phyloP scores from a whole-genome alignment of 2,888 invertebrate species.

The Strigamia maritima region DNA sequence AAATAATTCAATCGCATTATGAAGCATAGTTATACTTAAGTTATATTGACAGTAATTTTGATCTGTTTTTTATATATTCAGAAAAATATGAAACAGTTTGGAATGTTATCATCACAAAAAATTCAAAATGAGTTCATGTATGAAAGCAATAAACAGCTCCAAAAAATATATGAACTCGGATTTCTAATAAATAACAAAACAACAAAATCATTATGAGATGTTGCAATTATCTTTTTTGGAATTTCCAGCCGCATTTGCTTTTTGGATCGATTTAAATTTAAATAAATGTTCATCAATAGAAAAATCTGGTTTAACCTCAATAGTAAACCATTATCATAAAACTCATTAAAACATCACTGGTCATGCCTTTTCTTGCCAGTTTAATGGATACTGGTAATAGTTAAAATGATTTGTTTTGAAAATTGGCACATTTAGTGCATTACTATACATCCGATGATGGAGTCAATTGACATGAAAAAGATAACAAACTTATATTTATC shows the following conservation, averaged over 20 bases:
- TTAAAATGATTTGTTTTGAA: too few species aligned
- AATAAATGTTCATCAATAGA: background rate
- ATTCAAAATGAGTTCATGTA: background rate
- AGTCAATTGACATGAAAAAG: too few species aligned
- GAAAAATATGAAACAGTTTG: too few species aligned
- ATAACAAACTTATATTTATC: too few species aligned
- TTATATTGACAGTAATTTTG: too few species aligned
- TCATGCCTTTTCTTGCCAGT: background rate
- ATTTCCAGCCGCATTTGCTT: background rate
- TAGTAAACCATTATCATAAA: background rate
- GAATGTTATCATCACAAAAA: too few species aligned
- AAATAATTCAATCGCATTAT: too few species aligned
- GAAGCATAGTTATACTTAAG: too few species aligned
- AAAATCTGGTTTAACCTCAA: background rate
- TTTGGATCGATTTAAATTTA: background rate
- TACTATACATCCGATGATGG: too few species aligned
- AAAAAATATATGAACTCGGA: background rate
- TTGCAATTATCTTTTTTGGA: background rate
- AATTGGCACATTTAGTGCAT: background rate
- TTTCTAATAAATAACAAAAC: background rate
- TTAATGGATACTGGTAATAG: background rate
- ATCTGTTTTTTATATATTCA: too few species aligned
- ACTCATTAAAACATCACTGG: background rate
- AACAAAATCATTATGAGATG: background rate
- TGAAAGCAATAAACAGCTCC: background rate